Evolutionary conservation across 2,113 vertebrate genomes (phyloP), one percentile per base, ranked within the genome.

Genomic region (Albula goreensis): DNA sequence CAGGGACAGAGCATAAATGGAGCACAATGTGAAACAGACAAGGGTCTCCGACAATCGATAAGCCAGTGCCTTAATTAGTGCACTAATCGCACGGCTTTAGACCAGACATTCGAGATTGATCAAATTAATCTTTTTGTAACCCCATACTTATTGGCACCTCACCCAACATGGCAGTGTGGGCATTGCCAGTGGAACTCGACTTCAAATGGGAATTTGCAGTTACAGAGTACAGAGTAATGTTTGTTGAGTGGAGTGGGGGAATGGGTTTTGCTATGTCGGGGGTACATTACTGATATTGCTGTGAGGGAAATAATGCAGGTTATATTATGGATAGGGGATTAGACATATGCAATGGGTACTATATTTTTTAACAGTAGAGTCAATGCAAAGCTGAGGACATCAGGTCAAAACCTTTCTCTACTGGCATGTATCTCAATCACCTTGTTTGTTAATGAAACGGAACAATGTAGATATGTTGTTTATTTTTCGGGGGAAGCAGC

Each of bases 111-210:
- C 22, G 25, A 53, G 56, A 74, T 70, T 89, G 83, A 90, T 88
- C 87, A 89, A 86, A 89, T 88, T 86, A 88, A 86, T 81, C 81
- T 86, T 88, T 87, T 81, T n/a, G 80, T 85, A 88, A 80, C 84
- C 86, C 82, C 84, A 84, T 87, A 86, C 88, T 90, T 90, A 88
- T 88, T 60, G 53, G 57, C 85, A 82, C 82, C 84, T 86, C 83
- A 77, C 74, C 31, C 49, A 19, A 80, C 70, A 84, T 81, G 50
- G 41, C 82, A 84, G 84, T 82, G 87, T 57, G 74, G 79, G 70
- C 19, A 70, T 83, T 83, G 78, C 57, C 84, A 81, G 78, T n/a
- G 51, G 86, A 85, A 84, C 51, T 85, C 82, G 50, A 70, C 80
- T 83, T 88, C 86, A 82, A 87, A 41, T 66, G 50, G 70, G 85